Evolutionary conservation across 2,113 vertebrate species (phyloP).

Genomic region (Desmodus rotundus): DNA sequence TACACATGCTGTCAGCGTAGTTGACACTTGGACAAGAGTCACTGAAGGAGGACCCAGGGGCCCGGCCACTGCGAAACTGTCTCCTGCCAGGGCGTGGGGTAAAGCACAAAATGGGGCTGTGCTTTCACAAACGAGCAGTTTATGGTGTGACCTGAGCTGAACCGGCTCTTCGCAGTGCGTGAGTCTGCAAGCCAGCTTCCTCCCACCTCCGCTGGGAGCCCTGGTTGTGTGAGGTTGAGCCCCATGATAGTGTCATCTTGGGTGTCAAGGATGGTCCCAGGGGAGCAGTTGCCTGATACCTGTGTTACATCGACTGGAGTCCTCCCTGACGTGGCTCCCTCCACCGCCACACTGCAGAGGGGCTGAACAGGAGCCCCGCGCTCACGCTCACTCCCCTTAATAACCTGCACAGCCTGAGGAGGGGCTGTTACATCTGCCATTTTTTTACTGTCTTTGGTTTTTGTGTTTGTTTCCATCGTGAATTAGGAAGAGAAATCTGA

Average conservation of each 20-base stretch:
- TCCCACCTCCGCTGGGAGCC: not conserved
- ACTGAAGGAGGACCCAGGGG: not conserved
- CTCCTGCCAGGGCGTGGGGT: not conserved
- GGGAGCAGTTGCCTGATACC: not conserved
- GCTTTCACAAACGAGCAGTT: not conserved
- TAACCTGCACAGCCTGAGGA: not conserved
- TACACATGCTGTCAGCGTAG: not conserved
- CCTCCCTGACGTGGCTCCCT: not conserved
- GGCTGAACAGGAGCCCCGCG: not conserved
- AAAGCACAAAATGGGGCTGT: not conserved
- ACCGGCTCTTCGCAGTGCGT: not conserved
- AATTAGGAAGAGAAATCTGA: conserved; percentile 4
- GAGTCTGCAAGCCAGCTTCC: not conserved
- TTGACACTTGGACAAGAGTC: not conserved
- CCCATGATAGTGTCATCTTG: not conserved
- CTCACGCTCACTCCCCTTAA: not conserved
- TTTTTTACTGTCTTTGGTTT: not conserved
- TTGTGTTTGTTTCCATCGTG: not conserved
- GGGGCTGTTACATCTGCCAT: not conserved
- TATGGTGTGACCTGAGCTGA: not conserved
- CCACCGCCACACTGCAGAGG: not conserved
- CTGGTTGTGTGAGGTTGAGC: not conserved
- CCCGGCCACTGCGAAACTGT: not conserved
- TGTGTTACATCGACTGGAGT: not conserved
- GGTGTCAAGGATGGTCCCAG: not conserved